Percentiles rank a stretch among this genome's conserved stretches.
Conservation (phyloP, 2,113 vertebrate species). For the Cromileptes altivelis region DNA sequence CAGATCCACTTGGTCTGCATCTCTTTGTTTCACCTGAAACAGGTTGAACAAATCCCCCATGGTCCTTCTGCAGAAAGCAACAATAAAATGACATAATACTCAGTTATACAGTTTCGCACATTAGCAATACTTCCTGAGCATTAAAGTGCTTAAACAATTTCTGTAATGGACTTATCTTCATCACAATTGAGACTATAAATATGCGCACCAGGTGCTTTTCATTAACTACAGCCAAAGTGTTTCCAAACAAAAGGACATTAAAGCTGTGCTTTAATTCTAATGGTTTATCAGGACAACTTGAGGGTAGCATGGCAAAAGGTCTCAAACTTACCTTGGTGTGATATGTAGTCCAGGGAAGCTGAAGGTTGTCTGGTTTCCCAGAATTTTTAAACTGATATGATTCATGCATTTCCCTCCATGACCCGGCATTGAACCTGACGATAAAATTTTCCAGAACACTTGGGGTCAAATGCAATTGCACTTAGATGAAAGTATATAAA, state of each 20-base stretch:
- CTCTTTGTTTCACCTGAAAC: slow-evolving; percentile 88
- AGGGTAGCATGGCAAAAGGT: neutral
- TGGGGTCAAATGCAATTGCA: neutral
- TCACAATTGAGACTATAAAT: neutral
- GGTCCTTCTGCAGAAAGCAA: slow-evolving; percentile 80
- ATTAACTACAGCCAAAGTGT: neutral
- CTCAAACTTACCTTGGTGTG: slow-evolving; percentile 83
- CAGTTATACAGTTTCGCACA: neutral
- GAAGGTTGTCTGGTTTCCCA: slow-evolving; percentile 81
- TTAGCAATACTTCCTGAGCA: neutral
- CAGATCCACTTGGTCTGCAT: slow-evolving; percentile 88
- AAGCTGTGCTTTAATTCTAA: neutral
- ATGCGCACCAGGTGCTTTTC: neutral
- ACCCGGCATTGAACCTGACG: slow-evolving; percentile 81
- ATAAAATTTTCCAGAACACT: neutral
- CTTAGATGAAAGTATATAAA: neutral
- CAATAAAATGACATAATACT: neutral
- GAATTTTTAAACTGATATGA: slow-evolving; percentile 73
- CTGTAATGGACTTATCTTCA: neutral
- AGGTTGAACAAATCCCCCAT: slow-evolving; percentile 82
- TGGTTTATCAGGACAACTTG: neutral
- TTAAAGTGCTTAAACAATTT: neutral
- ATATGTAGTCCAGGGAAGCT: slow-evolving; percentile 87
- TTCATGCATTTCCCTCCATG: slow-evolving; percentile 76
- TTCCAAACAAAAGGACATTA: neutral